Conservation (phyloP, 2,888 invertebrate species). For the Papilio elwesi region DNA sequence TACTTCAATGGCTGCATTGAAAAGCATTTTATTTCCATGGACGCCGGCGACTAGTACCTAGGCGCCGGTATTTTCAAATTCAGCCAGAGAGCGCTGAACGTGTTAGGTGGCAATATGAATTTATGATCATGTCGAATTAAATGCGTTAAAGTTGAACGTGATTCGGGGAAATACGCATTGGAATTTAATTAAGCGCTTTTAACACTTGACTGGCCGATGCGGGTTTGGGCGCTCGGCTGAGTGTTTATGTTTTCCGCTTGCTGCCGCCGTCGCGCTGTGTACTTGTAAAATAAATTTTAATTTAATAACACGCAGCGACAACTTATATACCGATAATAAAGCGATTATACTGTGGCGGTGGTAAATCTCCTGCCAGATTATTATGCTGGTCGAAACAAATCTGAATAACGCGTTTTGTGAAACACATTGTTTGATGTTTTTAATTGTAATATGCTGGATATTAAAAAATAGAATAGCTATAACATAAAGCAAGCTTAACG, state of each 20-base stretch:
- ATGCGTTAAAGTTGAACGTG: constrained; percentile 71
- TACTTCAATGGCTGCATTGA: constrained; percentile 80
- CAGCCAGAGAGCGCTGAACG: constrained; percentile 65
- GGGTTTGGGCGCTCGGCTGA: constrained; percentile 47
- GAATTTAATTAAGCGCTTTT: constrained; percentile 72
- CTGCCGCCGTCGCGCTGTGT: constrained; percentile 46
- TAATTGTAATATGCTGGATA: not conserved
- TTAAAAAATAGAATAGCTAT: not conserved
- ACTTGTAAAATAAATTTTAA: constrained; percentile 42
- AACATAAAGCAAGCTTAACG: not conserved
- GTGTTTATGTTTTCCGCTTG: constrained; percentile 47
- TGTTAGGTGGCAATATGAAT: constrained; percentile 78
- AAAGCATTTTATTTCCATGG: constrained; percentile 81
- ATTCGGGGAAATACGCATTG: constrained; percentile 64
- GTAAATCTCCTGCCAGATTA: constrained; percentile 34
- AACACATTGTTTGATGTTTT: not conserved
- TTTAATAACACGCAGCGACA: constrained; percentile 43
- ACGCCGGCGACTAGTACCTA: constrained; percentile 60
- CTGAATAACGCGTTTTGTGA: constrained; percentile 8
- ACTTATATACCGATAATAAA: constrained; percentile 41
- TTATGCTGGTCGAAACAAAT: constrained; percentile 25
- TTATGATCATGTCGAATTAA: constrained; percentile 76
- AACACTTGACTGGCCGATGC: constrained; percentile 57
- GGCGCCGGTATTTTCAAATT: constrained; percentile 72
- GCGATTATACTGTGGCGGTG: constrained; percentile 33